phyloP scores from a whole-genome alignment of 2,113 vertebrate species.

The Bufo gargarizans region DNA sequence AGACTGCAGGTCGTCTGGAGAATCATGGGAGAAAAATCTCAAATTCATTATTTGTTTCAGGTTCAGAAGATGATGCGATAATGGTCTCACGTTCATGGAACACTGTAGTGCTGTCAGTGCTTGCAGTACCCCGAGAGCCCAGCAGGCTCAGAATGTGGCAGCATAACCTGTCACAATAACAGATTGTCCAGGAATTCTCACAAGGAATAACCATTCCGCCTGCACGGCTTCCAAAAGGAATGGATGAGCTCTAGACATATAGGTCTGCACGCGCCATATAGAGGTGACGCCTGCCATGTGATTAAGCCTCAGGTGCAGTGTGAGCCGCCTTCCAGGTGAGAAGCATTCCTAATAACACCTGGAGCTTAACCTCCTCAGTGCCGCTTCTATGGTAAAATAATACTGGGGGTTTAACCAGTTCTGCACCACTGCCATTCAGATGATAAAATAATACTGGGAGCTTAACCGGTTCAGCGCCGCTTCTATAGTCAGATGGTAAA shows the following conservation, averaged over 20 bases:
- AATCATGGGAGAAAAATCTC: neutral
- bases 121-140: slow-evolving; percentile 69
- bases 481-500: too few relatives aligned
- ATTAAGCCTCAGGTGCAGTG: too few relatives aligned
- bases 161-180: slow-evolving; percentile 17
- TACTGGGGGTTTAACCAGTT: neutral
- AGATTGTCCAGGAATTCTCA: too few relatives aligned
- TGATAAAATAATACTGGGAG: neutral
- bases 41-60: neutral
- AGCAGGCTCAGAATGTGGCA: slow-evolving; percentile 57
- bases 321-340: too few relatives aligned
- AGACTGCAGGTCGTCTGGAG: neutral
- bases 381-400: neutral
- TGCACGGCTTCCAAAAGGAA: too few relatives aligned
- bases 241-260: too few relatives aligned
- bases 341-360: slow-evolving; percentile 33
- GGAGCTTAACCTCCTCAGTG: neutral
- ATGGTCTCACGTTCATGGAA: neutral
- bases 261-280: too few relatives aligned
- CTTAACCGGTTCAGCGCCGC: neutral
- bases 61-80: neutral
- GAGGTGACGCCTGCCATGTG: too few relatives aligned
- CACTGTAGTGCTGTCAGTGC: neutral
- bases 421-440: neutral
- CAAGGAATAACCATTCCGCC: too few relatives aligned